Evolutionary conservation across 2,888 invertebrate species (phyloP).

Genomic region (Phalangium opilio): DNA sequence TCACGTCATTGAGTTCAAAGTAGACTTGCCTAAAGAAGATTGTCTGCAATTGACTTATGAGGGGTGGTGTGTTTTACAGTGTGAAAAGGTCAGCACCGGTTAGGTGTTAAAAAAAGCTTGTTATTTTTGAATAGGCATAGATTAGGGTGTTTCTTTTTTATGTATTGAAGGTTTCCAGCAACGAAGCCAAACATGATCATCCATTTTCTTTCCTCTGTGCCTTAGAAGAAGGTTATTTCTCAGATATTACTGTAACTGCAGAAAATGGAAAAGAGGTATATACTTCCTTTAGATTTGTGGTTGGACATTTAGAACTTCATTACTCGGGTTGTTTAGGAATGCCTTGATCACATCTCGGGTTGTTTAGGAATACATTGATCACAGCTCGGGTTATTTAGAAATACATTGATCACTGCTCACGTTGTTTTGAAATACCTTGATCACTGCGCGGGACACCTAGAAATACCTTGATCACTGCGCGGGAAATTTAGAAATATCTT

Average conservation of each 20-base stretch:
- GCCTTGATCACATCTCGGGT: no score
- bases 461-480: no score
- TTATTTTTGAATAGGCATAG: not conserved
- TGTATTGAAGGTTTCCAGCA: constrained; percentile 25
- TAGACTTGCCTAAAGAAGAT: constrained; percentile 39
- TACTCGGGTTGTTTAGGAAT: no score
- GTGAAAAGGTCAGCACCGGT: constrained; percentile 39
- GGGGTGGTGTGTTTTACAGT: constrained; percentile 45
- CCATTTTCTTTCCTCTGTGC: constrained; percentile 48
- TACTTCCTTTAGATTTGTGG: no score
- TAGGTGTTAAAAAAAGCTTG: not conserved
- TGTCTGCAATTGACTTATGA: constrained; percentile 43
- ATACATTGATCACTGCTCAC: no score
- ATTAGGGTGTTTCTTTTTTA: not conserved
- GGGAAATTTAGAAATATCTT: no score
- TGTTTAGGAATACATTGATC: no score
- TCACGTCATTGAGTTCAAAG: constrained; percentile 47
- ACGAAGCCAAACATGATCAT: constrained; percentile 32
- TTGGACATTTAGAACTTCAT: no score
- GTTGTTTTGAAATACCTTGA: no score
- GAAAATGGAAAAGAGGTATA: constrained; percentile 40
- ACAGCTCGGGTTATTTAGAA: no score
- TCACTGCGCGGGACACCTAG: no score
- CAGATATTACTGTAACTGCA: constrained; percentile 41
- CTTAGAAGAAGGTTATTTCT: constrained; percentile 47